Percentiles rank a stretch among this genome's conserved stretches.
These are phyloP conservation scores for Littorina saxatilis DNA, from an alignment of 1,140 invertebrate species.

Conservation along the genomic window DNA sequence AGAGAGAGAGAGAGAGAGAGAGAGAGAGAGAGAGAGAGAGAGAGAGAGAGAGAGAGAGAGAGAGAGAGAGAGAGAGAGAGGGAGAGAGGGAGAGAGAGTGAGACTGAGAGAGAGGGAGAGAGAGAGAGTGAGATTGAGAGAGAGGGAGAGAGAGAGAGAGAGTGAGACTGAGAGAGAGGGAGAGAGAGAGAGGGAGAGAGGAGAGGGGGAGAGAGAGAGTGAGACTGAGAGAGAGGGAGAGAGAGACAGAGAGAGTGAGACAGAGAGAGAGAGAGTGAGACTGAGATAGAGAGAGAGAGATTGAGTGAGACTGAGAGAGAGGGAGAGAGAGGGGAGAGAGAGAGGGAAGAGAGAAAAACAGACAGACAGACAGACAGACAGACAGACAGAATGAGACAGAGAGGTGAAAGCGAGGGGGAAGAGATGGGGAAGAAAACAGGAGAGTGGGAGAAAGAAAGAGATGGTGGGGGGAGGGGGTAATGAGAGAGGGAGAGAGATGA, in stretches of 20 bases:
- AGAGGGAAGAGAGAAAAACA: no score
- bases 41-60: neutral
- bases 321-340: no score
- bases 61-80: slow-evolving; percentile 15
- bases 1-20: neutral
- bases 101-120: neutral
- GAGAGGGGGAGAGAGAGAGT: neutral
- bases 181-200: neutral
- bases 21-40: neutral
- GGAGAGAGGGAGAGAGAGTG: slow-evolving; percentile 6
- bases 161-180: neutral
- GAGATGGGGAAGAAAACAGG: no score
- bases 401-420: no score
- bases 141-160: neutral
- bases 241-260: neutral
- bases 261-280: neutral
- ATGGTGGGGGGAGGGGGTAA: no score
- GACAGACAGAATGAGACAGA: no score
- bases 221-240: neutral
- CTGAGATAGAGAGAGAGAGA: neutral
- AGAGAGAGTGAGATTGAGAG: neutral
- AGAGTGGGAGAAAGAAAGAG: no score
- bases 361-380: no score
- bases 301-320: no score
- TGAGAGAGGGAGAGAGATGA: no score